Percentiles rank a stretch among this genome's conserved stretches.
Conservation (phyloP, 2,113 vertebrate species). For the Symphodus melops region DNA sequence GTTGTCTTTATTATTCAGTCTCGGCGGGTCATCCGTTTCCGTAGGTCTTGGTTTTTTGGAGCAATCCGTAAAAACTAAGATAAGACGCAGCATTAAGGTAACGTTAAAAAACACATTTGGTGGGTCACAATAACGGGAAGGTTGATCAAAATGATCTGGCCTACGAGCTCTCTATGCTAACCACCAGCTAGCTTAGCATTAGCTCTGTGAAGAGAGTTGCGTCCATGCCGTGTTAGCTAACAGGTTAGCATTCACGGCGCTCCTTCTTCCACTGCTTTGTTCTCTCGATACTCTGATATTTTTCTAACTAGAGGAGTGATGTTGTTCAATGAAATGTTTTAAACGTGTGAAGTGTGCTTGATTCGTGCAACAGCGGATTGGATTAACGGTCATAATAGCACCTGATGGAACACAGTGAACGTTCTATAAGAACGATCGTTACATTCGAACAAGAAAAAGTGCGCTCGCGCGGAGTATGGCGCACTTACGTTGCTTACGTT, state of each 20-base stretch:
- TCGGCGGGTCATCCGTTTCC: neutral
- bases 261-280: slow-evolving; percentile 43
- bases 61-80: slow-evolving; percentile 6
- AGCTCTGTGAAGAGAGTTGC: slow-evolving; percentile 59
- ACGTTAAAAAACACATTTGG: accelerated
- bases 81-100: neutral
- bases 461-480: slow-evolving; percentile 64
- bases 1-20: slow-evolving; percentile 38
- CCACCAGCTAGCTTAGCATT: slow-evolving; percentile 49
- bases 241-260: slow-evolving; percentile 32
- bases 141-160: neutral
- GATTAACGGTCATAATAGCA: accelerated
- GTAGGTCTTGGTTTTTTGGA: neutral
- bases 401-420: slow-evolving; percentile 35
- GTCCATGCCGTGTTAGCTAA: slow-evolving; percentile 66
- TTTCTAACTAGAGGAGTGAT: neutral
- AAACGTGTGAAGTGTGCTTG: accelerated
- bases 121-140: neutral
- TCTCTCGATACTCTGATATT: neutral
- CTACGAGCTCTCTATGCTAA: slow-evolving; percentile 45
- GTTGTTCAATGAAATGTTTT: accelerated
- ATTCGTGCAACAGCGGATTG: neutral
- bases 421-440: slow-evolving; percentile 37
- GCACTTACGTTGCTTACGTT: slow-evolving; percentile 49
- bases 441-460: slow-evolving; percentile 69